Conservation (phyloP, 2,113 vertebrate species). For the Bos indicus region DNA sequence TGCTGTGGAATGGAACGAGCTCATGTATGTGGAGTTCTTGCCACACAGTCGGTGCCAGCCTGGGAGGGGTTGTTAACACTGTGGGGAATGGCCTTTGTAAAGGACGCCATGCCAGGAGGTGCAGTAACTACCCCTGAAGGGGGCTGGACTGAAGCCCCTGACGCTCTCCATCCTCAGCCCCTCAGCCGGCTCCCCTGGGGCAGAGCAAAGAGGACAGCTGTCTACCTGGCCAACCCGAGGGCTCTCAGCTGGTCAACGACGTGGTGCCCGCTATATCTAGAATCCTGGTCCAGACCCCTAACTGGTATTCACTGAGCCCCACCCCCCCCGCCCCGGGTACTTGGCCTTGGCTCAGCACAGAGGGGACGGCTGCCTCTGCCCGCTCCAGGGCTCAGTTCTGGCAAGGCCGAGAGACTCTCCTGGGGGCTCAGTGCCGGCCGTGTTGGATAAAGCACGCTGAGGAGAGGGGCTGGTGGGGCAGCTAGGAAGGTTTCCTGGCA, state of each 20-base stretch:
- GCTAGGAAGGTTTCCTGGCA: neutral
- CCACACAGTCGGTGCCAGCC: neutral
- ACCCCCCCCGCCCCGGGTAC: neutral
- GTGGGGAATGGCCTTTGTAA: neutral
- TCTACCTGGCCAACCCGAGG: neutral
- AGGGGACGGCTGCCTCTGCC: neutral
- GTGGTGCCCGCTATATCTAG: neutral
- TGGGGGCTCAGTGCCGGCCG: neutral
- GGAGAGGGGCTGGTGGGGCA: neutral
- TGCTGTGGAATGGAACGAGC: neutral
- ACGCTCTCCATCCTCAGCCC: fast-evolving
- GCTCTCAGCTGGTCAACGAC: neutral
- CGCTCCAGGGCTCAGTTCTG: neutral
- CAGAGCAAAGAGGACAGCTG: neutral
- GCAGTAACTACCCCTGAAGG: neutral
- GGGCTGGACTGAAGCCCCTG: neutral
- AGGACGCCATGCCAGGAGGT: neutral
- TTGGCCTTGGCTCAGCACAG: neutral
- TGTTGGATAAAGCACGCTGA: neutral
- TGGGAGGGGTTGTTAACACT: neutral
- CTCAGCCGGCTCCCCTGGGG: neutral
- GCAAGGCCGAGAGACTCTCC: neutral
- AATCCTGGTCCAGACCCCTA: neutral
- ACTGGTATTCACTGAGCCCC: neutral
- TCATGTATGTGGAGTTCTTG: neutral